A percentile compares a stretch with the other conserved stretches of the same genome.
Conservation (phyloP, 2,113 vertebrate species). For the Columbina picui region DNA sequence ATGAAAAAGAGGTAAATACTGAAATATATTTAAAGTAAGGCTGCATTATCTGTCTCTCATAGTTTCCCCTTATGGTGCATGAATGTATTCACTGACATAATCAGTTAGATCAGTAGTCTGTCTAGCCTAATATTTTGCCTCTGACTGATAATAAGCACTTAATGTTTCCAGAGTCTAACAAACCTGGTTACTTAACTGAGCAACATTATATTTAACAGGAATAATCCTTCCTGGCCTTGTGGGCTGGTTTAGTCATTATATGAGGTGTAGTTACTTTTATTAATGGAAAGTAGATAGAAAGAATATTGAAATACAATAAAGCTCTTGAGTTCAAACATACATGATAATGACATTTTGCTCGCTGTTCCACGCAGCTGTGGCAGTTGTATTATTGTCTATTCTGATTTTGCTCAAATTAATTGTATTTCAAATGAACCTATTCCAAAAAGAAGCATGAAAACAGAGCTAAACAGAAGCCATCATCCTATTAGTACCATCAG, state of each 20-base stretch:
- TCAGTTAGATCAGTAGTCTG: background rate
- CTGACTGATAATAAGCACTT: background rate
- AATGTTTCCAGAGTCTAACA: background rate
- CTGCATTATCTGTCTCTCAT: background rate
- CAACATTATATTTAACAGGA: background rate
- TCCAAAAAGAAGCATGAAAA: constrained; percentile 16
- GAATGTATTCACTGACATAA: background rate
- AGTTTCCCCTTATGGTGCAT: background rate
- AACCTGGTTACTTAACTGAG: background rate
- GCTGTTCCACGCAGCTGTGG: background rate
- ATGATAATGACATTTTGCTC: constrained; percentile 11
- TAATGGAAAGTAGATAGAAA: constrained; percentile 23
- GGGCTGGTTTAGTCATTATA: background rate
- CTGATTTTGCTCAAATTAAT: constrained; percentile 25
- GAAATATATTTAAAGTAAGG: background rate
- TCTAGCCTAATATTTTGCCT: background rate
- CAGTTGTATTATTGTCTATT: constrained; percentile 1
- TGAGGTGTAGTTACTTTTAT: background rate
- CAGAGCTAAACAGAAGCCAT: background rate
- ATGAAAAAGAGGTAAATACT: background rate
- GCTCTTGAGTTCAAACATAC: constrained; percentile 9
- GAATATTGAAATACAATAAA: constrained; percentile 19
- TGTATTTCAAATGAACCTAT: constrained; percentile 22
- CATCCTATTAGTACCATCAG: background rate
- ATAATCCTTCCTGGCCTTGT: background rate